These are phyloP conservation scores for Eclectus roratus DNA, from an alignment of 2,113 vertebrate genomes.

Conservation along the genomic window DNA sequence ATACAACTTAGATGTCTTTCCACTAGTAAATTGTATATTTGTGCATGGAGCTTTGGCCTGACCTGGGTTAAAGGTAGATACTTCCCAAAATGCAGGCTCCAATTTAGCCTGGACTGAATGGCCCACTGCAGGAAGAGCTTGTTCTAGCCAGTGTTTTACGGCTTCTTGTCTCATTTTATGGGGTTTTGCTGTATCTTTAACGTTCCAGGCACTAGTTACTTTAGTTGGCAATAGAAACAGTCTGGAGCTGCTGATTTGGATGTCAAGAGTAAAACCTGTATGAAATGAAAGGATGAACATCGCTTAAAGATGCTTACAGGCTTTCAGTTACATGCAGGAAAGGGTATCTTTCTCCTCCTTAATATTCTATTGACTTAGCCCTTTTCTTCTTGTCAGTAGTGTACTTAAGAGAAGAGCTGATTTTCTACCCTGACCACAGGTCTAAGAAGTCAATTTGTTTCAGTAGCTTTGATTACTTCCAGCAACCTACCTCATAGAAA, in stretches of 20 bases:
- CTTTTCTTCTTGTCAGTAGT: neutral
- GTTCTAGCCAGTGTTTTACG: neutral
- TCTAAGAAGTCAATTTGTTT: constrained; percentile 18
- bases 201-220: neutral
- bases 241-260: neutral
- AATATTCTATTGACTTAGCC: neutral
- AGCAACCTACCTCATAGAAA: neutral
- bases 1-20: neutral
- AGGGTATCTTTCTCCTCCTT: neutral
- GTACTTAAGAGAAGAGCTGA: neutral
- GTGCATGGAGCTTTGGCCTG: neutral
- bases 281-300: neutral
- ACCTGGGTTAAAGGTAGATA: neutral
- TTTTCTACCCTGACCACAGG: neutral
- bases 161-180: neutral
- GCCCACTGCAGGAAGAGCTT: neutral
- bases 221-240: neutral
- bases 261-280: neutral
- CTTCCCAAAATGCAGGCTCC: neutral
- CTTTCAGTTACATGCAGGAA: neutral
- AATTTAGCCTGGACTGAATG: neutral
- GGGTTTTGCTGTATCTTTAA: neutral
- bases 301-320: neutral
- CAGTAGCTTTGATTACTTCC: constrained; percentile 1
- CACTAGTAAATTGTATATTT: neutral